Conservation (phyloP, 2,888 invertebrate genomes). For the Chesias legatella region DNA sequence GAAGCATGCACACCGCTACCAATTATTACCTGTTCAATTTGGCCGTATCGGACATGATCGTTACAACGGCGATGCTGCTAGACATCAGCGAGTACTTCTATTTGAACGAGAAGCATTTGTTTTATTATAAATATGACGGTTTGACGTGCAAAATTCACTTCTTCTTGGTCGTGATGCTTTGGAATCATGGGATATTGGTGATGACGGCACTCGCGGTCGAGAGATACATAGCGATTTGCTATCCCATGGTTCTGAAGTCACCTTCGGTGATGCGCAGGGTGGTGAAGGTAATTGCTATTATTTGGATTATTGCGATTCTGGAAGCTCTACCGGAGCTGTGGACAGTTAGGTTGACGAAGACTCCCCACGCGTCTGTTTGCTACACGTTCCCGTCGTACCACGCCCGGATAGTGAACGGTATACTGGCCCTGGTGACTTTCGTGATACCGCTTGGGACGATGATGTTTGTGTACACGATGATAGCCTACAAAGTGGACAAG, state of each 20-base stretch:
- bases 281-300: conserved; percentile 42
- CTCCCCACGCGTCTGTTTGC: conserved; percentile 39
- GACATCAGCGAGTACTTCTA: conserved; percentile 39
- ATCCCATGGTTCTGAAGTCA: conserved; percentile 45
- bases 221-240: conserved; percentile 52
- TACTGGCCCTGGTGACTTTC: conserved; percentile 47
- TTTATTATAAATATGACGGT: conserved; percentile 33
- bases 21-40: conserved; percentile 65
- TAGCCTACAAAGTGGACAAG: conserved; percentile 48
- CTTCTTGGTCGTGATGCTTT: conserved; percentile 44
- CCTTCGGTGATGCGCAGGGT: conserved; percentile 45
- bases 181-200: conserved; percentile 54
- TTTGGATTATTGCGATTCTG: conserved; percentile 48
- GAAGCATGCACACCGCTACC: conserved; percentile 62
- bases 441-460: conserved; percentile 50
- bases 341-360: conserved; percentile 41
- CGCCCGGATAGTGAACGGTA: conserved; percentile 44
- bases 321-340: conserved; percentile 50
- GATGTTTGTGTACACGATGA: conserved; percentile 52
- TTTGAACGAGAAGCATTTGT: conserved; percentile 31
- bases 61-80: conserved; percentile 50
- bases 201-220: conserved; percentile 56
- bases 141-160: conserved; percentile 48
- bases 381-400: conserved; percentile 43
- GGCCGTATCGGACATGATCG: conserved; percentile 60